phyloP scores from a whole-genome alignment of 2,888 invertebrate genomes.

The Fragum whitleyi region DNA sequence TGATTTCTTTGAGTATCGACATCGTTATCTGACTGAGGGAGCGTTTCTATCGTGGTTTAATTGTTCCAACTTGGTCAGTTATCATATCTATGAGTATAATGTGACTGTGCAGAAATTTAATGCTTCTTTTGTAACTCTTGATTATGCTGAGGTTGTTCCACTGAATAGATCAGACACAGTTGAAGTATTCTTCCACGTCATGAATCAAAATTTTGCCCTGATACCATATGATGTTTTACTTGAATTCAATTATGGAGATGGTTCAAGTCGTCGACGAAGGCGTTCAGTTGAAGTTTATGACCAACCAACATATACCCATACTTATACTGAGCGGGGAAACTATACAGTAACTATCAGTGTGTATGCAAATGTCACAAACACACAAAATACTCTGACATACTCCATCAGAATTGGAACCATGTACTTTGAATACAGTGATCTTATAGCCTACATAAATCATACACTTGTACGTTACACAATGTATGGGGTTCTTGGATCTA shows the following conservation, averaged over 20 bases:
- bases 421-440: constrained; percentile 55
- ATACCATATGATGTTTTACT: constrained; percentile 44
- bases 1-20: constrained; percentile 36
- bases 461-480: constrained; percentile 46
- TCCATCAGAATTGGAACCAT: constrained; percentile 53
- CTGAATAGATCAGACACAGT: constrained; percentile 61
- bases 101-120: constrained; percentile 45
- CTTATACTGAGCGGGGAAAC: constrained; percentile 46
- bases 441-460: constrained; percentile 45
- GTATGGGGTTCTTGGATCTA: constrained; percentile 54
- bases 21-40: constrained; percentile 47
- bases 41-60: constrained; percentile 44
- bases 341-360: constrained; percentile 43
- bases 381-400: constrained; percentile 26
- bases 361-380: constrained; percentile 40
- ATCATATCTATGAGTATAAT: constrained; percentile 38
- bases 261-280: not conserved
- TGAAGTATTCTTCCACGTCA: constrained; percentile 56
- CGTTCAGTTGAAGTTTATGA: constrained; percentile 30
- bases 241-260: constrained; percentile 46
- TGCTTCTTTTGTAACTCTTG: constrained; percentile 35
- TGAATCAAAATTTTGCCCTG: constrained; percentile 49
- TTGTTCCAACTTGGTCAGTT: constrained; percentile 58
- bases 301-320: constrained; percentile 32
- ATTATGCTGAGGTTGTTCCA: constrained; percentile 42